Conservation (phyloP, 2,797 vertebrate genomes). For the Gymnothorax javanicus region DNA sequence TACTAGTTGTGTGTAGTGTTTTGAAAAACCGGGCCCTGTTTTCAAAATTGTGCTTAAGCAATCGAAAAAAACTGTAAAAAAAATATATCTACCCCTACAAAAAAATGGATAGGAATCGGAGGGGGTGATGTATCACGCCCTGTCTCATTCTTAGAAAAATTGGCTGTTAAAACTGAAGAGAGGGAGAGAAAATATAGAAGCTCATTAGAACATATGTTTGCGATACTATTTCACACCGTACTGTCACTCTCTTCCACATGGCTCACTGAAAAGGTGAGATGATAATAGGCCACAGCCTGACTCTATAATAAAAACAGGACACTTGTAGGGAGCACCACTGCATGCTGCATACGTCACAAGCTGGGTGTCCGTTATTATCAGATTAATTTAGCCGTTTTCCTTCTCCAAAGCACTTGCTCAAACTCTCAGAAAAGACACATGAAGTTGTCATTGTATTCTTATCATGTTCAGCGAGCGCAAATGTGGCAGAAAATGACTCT, state of each 20-base stretch:
- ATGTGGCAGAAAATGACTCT: conserved; percentile 10
- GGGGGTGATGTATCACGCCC: too few relatives aligned
- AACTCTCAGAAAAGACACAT: conserved; percentile 17
- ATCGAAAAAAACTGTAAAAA: too few relatives aligned
- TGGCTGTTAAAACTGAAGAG: too few relatives aligned
- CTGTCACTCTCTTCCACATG: not conserved
- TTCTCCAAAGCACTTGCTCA: conserved; percentile 1
- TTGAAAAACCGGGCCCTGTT: too few relatives aligned
- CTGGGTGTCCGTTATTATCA: not conserved
- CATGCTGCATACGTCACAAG: conserved; percentile 23
- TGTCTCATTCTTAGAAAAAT: too few relatives aligned
- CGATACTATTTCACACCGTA: not conserved
- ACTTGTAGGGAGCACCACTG: conserved; percentile 61
- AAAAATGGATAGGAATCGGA: too few relatives aligned
- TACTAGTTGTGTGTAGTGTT: too few relatives aligned
- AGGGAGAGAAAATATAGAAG: too few relatives aligned
- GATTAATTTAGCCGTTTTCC: not conserved
- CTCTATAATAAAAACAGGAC: conserved; percentile 62
- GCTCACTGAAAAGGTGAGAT: not conserved
- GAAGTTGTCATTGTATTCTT: conserved; percentile 8
- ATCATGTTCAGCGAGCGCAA: not conserved
- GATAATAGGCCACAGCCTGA: conserved; percentile 58
- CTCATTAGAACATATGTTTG: too few relatives aligned
- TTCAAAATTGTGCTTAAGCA: too few relatives aligned
- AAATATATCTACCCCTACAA: too few relatives aligned